Evolutionary conservation across 2,888 invertebrate species (phyloP), one percentile per base, ranked within the genome.

Genomic region (Dryadula phaetusa): DNA sequence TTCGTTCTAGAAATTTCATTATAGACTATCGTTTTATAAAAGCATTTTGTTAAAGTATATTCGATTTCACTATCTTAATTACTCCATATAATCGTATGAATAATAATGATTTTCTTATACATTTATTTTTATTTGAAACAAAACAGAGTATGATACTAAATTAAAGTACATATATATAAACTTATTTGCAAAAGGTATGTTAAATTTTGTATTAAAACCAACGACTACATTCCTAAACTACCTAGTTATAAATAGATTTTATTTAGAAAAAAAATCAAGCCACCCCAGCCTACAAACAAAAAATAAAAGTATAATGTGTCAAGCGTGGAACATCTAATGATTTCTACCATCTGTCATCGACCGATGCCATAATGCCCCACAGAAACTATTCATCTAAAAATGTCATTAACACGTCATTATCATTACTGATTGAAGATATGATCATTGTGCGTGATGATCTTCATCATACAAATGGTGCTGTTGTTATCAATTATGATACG

Each of bases 341-440:
- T 74, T 64, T 63, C 44, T 69, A 71, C 70, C 77, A 76, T 76
- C 75, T 76, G 77, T 76, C 76, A 76, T 69, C 72, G 68, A 14
- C 58, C 56, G 63, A 70, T 69, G 64, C 67, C 67, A 68, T 69
- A 71, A 69, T 69, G 70, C 73, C 75, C 75, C 74, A 70, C 76
- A 72, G 65, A 64, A 68, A 68, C 70, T 70, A 71, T 70, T 74
- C 75, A 75, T 73, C 74, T 74, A 72, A 73, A 74, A 71, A 74
- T 75, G 73, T 74, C 71, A 75, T 74, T 76, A 75, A 64, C 68
- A 69, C 66, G 62, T 68, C 71, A 64, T 70, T 62, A 74, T 64
- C 68, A 72, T 70, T 61, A 61, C 18, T 73, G 72, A 74, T 72
- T 73, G 72, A 71, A 72, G 22, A 62, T 54, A 18, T 52, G 18